Percentiles rank a stretch among this genome's conserved stretches.
Conservation (phyloP, 2,113 vertebrate species). For the Sisor rabdophorus region DNA sequence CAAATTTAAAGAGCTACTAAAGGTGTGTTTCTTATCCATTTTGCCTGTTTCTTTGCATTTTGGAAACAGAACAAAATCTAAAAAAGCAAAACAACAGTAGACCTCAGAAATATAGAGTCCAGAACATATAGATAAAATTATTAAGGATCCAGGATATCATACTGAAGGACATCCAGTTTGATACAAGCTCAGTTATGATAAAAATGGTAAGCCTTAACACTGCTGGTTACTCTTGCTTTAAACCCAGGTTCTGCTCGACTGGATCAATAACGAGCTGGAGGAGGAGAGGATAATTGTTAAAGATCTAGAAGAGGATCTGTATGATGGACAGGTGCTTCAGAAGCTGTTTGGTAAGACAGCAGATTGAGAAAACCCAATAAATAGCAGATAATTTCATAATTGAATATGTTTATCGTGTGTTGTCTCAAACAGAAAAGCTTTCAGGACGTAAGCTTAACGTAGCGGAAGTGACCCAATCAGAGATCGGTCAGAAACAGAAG, state of each 20-base stretch:
- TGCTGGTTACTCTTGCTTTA: neutral
- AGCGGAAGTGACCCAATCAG: slow-evolving; percentile 93
- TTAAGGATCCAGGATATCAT: neutral
- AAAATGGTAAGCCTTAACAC: neutral
- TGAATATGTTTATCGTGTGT: neutral
- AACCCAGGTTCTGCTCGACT: slow-evolving; percentile 86
- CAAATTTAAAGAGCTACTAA: slow-evolving; percentile 91
- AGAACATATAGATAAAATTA: neutral
- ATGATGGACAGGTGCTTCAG: slow-evolving; percentile 95
- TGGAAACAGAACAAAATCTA: neutral
- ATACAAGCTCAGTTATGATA: neutral
- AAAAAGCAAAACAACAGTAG: neutral
- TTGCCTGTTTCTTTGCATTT: neutral
- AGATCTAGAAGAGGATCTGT: slow-evolving; percentile 91
- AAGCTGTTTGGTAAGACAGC: slow-evolving; percentile 86
- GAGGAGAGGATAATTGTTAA: slow-evolving; percentile 97
- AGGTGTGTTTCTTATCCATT: slow-evolving; percentile 68
- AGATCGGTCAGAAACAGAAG: slow-evolving; percentile 95
- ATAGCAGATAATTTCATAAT: neutral
- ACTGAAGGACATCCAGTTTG: neutral
- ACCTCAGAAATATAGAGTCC: neutral
- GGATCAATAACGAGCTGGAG: slow-evolving; percentile 92
- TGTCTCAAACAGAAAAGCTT: slow-evolving; percentile 77
- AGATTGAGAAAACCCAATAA: neutral
- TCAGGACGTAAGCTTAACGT: slow-evolving; percentile 85